phyloP scores from a whole-genome alignment of 2,797 vertebrate genomes.

The Microtus agrestis region DNA sequence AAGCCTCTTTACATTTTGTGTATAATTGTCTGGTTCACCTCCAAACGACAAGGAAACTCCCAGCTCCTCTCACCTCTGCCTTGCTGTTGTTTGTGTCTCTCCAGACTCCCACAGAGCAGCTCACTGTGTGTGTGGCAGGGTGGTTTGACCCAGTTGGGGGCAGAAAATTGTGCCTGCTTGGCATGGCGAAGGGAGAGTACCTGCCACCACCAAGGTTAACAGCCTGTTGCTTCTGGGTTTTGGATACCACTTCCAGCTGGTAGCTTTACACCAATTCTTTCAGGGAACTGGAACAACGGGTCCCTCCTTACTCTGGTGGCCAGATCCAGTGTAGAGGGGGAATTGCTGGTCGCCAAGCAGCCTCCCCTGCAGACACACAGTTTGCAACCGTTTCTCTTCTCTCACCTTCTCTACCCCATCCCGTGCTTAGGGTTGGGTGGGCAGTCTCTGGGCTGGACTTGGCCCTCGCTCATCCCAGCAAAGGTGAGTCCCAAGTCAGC shows the following conservation, averaged over 20 bases:
- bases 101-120: not conserved
- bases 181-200: not conserved
- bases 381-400: not conserved
- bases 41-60: not conserved
- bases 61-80: not conserved
- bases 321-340: not conserved
- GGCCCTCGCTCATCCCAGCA: conserved; percentile 66
- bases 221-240: not conserved
- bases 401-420: not conserved
- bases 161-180: not conserved
- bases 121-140: not conserved
- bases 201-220: not conserved
- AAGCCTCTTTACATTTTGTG: not conserved
- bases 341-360: not conserved
- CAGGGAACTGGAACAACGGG: not conserved
- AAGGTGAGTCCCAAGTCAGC: conserved; percentile 66
- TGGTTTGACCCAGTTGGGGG: conserved; percentile 25
- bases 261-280: not conserved
- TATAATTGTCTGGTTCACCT: rapidly evolving
- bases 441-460: conserved; percentile 48
- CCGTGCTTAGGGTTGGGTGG: not conserved
- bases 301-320: not conserved
- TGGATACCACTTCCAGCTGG: not conserved
- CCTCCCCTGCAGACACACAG: too few species aligned
- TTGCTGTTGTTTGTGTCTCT: not conserved